A percentile compares a stretch with the other conserved stretches of the same genome.
These are phyloP conservation scores for Centropus bengalensis DNA, from an alignment of 2,113 vertebrate genomes.

Conservation along the genomic window DNA sequence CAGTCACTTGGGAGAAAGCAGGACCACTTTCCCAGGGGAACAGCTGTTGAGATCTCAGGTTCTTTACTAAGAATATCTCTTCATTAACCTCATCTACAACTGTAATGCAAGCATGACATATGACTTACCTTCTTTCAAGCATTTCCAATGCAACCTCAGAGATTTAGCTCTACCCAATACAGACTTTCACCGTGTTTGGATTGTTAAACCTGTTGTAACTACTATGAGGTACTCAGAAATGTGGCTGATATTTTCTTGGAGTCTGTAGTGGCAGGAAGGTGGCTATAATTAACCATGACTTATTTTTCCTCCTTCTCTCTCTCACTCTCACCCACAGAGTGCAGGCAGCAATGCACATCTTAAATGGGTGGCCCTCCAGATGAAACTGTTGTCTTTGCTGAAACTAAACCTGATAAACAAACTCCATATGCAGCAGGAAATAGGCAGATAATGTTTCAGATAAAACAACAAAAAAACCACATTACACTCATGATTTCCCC, in stretches of 20 bases:
- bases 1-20: not conserved
- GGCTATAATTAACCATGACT: constrained; percentile 17
- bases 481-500: not conserved
- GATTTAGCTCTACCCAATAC: not conserved
- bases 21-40: not conserved
- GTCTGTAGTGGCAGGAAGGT: not conserved
- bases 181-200: not conserved
- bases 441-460: not conserved
- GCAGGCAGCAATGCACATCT: not conserved
- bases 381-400: not conserved
- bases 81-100: not conserved
- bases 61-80: not conserved
- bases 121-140: not conserved
- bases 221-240: not conserved
- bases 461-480: not conserved
- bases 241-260: constrained; percentile 18
- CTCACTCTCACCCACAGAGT: not conserved
- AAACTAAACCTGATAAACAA: not conserved
- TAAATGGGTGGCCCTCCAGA: not conserved
- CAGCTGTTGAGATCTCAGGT: not conserved
- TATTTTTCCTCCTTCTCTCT: not conserved
- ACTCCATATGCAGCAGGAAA: not conserved
- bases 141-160: not conserved
- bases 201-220: constrained; percentile 2
- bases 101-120: not conserved